These are phyloP conservation scores for Strix uralensis DNA, from an alignment of 2,113 vertebrate species.

Conservation along the genomic window DNA sequence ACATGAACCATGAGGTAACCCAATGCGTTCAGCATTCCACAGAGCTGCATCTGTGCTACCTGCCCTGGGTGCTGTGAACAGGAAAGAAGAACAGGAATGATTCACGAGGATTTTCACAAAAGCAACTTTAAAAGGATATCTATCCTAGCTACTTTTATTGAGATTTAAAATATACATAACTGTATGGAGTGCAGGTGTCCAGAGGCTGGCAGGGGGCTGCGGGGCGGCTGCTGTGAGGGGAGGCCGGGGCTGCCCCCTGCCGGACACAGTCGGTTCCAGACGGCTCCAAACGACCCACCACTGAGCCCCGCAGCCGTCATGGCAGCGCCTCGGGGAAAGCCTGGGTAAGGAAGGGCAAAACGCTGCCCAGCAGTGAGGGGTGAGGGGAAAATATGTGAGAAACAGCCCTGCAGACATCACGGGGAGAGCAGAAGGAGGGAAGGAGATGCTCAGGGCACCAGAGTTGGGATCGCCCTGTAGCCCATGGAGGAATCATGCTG, in stretches of 20 bases:
- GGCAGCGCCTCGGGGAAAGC: accelerated
- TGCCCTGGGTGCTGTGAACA: neutral
- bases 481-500: accelerated
- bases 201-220: accelerated
- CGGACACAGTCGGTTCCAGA: accelerated
- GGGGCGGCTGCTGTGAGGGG: accelerated
- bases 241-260: accelerated
- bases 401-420: neutral
- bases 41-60: neutral
- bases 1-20: neutral
- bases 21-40: accelerated
- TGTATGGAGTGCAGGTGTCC: accelerated
- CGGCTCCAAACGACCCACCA: accelerated
- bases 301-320: accelerated
- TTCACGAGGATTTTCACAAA: neutral
- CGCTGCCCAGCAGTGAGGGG: accelerated
- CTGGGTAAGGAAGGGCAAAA: neutral
- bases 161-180: neutral
- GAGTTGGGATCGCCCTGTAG: too few relatives aligned
- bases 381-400: neutral
- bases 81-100: neutral
- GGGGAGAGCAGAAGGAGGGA: neutral
- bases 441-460: neutral
- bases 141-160: neutral
- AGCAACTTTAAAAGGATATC: neutral